Conservation (phyloP, 2,113 vertebrate species). For the Microtus montanus region DNA sequence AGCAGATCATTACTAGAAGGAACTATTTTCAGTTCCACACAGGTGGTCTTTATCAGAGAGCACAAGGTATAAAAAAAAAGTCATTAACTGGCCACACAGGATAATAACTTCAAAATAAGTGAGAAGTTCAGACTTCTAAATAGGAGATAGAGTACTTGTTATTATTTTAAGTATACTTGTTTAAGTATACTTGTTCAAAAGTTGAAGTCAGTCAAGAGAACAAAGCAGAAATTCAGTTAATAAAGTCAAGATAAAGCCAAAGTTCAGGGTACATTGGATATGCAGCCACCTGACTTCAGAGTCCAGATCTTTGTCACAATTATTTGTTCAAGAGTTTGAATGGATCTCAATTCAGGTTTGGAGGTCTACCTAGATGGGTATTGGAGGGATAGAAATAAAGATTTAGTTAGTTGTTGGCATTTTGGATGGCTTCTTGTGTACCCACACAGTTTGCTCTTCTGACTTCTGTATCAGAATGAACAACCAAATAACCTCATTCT, state of each 20-base stretch:
- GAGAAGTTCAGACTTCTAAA: background rate
- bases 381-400: background rate
- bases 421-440: background rate
- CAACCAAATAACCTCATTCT: background rate
- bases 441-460: background rate
- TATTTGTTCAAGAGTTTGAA: background rate
- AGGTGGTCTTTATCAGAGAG: slow-evolving; percentile 20
- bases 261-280: background rate
- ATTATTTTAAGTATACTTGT: background rate
- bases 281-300: background rate
- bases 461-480: background rate
- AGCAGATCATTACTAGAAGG: slow-evolving; percentile 11
- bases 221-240: background rate
- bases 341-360: background rate
- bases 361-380: background rate
- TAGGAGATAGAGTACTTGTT: background rate
- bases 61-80: background rate
- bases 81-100: background rate
- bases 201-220: background rate
- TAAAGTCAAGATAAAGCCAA: background rate
- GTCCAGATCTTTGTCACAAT: background rate
- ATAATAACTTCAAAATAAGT: background rate
- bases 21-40: slow-evolving; percentile 14
- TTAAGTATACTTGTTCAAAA: background rate
- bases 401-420: background rate